These are phyloP conservation scores for Todus mexicanus DNA, from an alignment of 2,797 vertebrate species.

Conservation along the genomic window DNA sequence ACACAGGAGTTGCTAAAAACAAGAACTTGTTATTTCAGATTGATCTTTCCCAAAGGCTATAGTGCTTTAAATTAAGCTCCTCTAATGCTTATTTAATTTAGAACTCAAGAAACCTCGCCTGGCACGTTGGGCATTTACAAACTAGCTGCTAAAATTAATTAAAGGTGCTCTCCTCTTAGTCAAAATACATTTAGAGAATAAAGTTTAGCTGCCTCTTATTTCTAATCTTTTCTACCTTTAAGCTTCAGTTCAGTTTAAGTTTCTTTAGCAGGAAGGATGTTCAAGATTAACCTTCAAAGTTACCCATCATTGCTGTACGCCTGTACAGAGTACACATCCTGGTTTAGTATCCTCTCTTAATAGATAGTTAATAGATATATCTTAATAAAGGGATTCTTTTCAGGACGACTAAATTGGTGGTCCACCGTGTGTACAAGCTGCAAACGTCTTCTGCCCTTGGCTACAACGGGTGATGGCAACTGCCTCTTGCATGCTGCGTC, in stretches of 20 bases:
- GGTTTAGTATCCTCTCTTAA: not conserved
- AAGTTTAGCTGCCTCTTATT: too few relatives aligned
- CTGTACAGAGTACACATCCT: not conserved
- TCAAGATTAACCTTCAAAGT: not conserved
- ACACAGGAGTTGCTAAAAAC: slow-evolving; percentile 33
- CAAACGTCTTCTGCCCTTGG: slow-evolving; percentile 95
- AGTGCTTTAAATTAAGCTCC: slow-evolving; percentile 20
- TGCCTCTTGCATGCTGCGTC: slow-evolving; percentile 97
- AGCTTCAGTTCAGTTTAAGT: too few relatives aligned
- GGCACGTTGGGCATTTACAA: not conserved
- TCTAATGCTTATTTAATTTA: slow-evolving; percentile 32
- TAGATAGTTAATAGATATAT: too few relatives aligned
- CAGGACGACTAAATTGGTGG: slow-evolving; percentile 99
- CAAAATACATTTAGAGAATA: too few relatives aligned
- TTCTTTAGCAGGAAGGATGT: too few relatives aligned
- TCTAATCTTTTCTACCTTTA: too few relatives aligned
- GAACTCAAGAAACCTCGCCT: not conserved
- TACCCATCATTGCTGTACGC: rapidly evolving
- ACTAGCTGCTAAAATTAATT: not conserved
- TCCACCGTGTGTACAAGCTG: slow-evolving; percentile 95
- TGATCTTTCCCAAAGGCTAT: not conserved
- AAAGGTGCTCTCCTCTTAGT: too few relatives aligned
- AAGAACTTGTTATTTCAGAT: slow-evolving; percentile 27
- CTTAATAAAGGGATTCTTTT: too few relatives aligned
- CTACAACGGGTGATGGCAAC: slow-evolving; percentile 97